phyloP scores from a whole-genome alignment of 35 echinoderm and acorn worm species.

The Anneissia japonica region DNA sequence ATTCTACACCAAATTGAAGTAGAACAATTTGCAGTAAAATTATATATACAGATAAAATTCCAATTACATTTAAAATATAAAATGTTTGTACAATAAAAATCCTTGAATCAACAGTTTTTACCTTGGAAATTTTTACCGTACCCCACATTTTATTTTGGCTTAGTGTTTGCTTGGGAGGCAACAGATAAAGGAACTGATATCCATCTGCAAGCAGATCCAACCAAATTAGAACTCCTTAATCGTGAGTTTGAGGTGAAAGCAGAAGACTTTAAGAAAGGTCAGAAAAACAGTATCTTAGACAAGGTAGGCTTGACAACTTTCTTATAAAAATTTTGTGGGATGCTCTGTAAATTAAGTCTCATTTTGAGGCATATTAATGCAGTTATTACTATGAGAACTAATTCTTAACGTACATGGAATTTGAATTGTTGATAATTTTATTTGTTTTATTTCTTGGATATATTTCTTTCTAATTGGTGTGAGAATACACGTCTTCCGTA shows the following conservation, averaged over 20 bases:
- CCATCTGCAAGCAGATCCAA: conserved; percentile 90
- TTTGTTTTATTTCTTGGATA: too few species aligned
- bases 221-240: conserved; percentile 85
- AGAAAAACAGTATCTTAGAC: conserved; percentile 79
- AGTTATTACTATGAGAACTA: background rate
- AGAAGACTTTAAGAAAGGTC: conserved; percentile 84
- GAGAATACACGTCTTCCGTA: too few species aligned
- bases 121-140: background rate
- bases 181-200: conserved; percentile 81
- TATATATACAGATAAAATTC: too few species aligned
- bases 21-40: too few species aligned
- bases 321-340: too few species aligned
- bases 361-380: background rate
- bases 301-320: conserved; percentile 39
- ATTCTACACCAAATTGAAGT: too few species aligned
- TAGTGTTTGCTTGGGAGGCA: conserved; percentile 99
- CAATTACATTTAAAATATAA: too few species aligned
- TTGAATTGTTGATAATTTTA: too few species aligned
- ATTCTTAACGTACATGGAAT: background rate
- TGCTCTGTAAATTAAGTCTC: too few species aligned
- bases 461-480: too few species aligned
- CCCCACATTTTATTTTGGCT: background rate
- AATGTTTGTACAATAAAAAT: too few species aligned
- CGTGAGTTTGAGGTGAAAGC: conserved; percentile 79
- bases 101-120: too few species aligned